Evolutionary conservation across 2,113 vertebrate genomes (phyloP).

Genomic region (Chionodraco myersi): DNA sequence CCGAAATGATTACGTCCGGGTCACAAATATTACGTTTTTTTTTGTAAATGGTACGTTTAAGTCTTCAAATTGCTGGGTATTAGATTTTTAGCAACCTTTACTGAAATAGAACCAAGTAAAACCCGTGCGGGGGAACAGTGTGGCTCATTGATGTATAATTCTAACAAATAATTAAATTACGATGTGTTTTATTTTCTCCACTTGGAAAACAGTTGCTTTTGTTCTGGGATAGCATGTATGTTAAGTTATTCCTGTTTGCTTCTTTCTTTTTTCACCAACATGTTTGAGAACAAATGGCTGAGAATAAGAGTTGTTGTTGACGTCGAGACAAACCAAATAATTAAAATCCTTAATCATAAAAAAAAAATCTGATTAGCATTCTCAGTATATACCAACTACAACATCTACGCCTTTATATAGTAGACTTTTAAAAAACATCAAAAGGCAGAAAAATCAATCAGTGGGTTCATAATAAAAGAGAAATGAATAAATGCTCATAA

Average conservation of each 20-base stretch:
- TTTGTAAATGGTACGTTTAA: too few species aligned
- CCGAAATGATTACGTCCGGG: neutral
- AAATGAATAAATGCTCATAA: constrained; percentile 34
- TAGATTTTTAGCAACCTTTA: too few species aligned
- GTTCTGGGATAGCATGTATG: neutral
- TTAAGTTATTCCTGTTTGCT: neutral
- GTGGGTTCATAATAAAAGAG: constrained; percentile 25
- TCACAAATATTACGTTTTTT: neutral
- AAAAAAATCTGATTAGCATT: neutral
- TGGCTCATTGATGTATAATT: too few species aligned
- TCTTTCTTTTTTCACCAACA: neutral
- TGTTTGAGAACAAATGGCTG: too few species aligned
- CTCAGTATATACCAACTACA: neutral
- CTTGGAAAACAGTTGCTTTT: neutral
- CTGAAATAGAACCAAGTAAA: too few species aligned
- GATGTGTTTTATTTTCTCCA: neutral
- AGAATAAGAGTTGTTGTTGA: too few species aligned
- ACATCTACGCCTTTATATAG: neutral
- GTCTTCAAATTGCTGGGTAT: too few species aligned
- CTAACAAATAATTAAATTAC: too few species aligned
- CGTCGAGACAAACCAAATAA: too few species aligned
- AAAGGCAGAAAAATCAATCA: constrained; percentile 27
- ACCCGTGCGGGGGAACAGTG: too few species aligned
- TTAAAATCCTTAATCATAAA: too few species aligned
- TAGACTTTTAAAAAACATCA: neutral